Evolutionary conservation across 1,140 invertebrate species (phyloP).

Genomic region (Aphaenogaster rudis): DNA sequence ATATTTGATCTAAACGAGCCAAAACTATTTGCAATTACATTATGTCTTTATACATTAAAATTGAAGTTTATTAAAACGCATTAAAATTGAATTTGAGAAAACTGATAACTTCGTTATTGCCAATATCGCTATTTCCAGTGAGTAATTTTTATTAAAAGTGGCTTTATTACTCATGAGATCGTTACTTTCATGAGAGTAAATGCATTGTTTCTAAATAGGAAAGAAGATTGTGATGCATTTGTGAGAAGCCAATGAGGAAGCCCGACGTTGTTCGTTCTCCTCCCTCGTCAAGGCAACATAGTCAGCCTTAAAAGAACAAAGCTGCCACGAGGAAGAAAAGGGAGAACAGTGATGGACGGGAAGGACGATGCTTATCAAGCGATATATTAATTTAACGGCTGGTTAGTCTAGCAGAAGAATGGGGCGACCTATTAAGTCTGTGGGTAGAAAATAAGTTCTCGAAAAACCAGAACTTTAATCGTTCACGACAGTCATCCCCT

Average conservation of each 20-base stretch:
- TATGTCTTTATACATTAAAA: not conserved
- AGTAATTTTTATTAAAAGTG: not conserved
- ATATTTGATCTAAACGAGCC: not conserved
- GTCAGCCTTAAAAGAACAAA: constrained; percentile 26
- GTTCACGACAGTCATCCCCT: not conserved
- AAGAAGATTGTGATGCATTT: not conserved
- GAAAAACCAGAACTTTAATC: constrained; percentile 34
- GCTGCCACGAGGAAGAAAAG: constrained; percentile 1
- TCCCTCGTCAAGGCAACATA: not conserved
- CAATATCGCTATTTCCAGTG: not conserved
- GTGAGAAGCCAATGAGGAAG: constrained; percentile 1
- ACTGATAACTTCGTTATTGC: not conserved
- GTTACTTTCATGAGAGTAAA: not conserved
- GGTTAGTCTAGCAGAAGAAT: not conserved
- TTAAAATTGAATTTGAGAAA: not conserved
- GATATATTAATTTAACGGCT: constrained; percentile 58
- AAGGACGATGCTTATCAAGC: constrained; percentile 16
- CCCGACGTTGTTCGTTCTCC: constrained; percentile 14
- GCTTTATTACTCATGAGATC: not conserved
- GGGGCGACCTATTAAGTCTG: not conserved
- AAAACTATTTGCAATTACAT: not conserved
- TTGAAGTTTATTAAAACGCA: not conserved
- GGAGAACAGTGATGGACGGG: not conserved
- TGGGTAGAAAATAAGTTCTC: constrained; percentile 9
- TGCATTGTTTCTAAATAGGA: not conserved